Evolutionary conservation across 2,113 vertebrate species (phyloP), one percentile per base, ranked within the genome.

Genomic region (Budorcas taxicolor): DNA sequence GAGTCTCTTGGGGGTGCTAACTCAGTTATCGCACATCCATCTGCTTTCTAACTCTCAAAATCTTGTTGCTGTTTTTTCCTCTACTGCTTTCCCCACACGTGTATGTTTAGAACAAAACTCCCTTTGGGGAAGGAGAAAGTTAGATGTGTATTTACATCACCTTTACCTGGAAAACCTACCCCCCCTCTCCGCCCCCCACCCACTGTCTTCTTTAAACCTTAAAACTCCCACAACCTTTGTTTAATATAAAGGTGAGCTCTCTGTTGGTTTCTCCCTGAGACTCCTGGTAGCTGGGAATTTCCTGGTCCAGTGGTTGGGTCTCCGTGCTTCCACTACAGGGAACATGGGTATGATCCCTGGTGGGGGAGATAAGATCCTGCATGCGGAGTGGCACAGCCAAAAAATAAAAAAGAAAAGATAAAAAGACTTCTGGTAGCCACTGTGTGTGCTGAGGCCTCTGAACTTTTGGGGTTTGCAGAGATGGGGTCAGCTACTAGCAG

Each of bases 381-480:
- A 74, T 40, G 67, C 0, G 0, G 36, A 40, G 36, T 25, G 67
- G 67, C 5, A 74, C 21, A 74, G 21, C 21, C 67, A 74, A 40
- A 74, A 74, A 74, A 25, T 0, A 74, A 74, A 40, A 40, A 74
- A 71, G n/a, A 40, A 71, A 71, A 74, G 21, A 74, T 40, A 40
- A 23, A 71, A 99, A 97, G 99, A 99, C 98, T 99, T 99, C 99
- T 99, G 99, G 99, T 99, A 99, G 98, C 99, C 99, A 1, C 11
- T 14, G 99, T 99, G 96, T 99, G 99, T 91, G 98, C 99, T 99
- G 97, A 99, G 99, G 98, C 99, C 99, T 98, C 99, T 99, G 71
- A 99, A 99, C 97, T 99, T 99, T 99, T 99, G 99, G 98, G 99
- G 99, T 98, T 99, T 99, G 89, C 99, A 99, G 97, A 99, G 99